Conservation (phyloP, 2,888 invertebrate genomes). For the Tubulanus polymorphus region DNA sequence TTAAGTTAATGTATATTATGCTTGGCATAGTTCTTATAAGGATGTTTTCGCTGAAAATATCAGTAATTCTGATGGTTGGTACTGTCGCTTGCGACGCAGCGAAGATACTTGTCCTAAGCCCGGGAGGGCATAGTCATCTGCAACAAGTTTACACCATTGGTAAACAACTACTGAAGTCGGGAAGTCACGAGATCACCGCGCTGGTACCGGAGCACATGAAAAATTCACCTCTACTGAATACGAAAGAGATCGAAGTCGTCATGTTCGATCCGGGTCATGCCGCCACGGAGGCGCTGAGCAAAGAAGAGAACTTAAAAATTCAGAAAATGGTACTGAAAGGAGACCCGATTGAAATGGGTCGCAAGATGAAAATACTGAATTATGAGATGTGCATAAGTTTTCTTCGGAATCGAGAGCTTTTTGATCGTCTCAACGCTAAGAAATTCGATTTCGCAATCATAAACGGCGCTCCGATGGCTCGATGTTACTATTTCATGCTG, state of each 20-base stretch:
- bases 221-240: no score
- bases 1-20: no score
- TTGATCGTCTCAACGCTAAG: neutral
- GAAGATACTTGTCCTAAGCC: constrained; percentile 10
- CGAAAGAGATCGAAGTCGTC: constrained; percentile 6
- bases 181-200: no score
- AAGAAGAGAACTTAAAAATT: neutral
- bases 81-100: neutral
- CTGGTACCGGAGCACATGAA: no score
- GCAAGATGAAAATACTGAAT: neutral
- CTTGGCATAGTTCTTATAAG: no score
- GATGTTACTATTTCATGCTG: constrained; percentile 3
- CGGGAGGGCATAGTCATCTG: constrained; percentile 7
- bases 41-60: no score
- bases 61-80: no score
- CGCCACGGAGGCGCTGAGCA: neutral
- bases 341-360: neutral
- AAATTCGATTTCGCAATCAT: constrained; percentile 3
- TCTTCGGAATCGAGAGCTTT: neutral
- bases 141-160: constrained; percentile 6
- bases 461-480: neutral
- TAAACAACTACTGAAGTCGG: constrained; percentile 6
- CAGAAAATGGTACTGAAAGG: neutral
- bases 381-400: neutral
- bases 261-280: neutral